Evolutionary conservation across 2,888 invertebrate genomes (phyloP).

Genomic region (Erebia epiphron): DNA sequence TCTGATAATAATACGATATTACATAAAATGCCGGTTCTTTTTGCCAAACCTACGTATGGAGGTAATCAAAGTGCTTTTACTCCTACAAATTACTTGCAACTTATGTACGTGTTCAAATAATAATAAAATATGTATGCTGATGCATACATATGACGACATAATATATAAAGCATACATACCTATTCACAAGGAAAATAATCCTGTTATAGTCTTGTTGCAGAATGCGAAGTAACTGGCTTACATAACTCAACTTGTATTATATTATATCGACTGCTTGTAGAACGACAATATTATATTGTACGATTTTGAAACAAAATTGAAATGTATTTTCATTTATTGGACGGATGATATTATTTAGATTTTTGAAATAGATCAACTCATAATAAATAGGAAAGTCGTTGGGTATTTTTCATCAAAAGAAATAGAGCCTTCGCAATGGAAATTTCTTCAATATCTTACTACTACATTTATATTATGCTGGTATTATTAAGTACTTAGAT

Average conservation of each 20-base stretch:
- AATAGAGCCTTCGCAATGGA: not conserved
- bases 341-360: not conserved
- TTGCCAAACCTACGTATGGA: not conserved
- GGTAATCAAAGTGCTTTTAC: conserved; percentile 24
- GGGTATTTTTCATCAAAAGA: not conserved
- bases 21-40: conserved; percentile 27
- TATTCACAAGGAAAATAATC: conserved; percentile 32
- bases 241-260: conserved; percentile 29
- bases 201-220: conserved; percentile 31
- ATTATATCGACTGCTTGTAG: not conserved
- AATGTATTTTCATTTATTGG: not conserved
- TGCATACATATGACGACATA: conserved; percentile 12
- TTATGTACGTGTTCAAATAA: not conserved
- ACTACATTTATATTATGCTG: not conserved
- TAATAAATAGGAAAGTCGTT: not conserved
- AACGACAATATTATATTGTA: not conserved
- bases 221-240: conserved; percentile 31
- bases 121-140: not conserved
- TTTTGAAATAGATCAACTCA: not conserved
- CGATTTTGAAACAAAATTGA: not conserved
- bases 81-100: not conserved
- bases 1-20: conserved; percentile 20
- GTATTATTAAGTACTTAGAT: too few relatives aligned
- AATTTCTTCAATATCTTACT: too few relatives aligned
- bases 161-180: conserved; percentile 6